Percentiles rank a stretch among this genome's conserved stretches.
Conservation (phyloP, 2,888 invertebrate genomes). For the Drosophila flavopinicola region DNA sequence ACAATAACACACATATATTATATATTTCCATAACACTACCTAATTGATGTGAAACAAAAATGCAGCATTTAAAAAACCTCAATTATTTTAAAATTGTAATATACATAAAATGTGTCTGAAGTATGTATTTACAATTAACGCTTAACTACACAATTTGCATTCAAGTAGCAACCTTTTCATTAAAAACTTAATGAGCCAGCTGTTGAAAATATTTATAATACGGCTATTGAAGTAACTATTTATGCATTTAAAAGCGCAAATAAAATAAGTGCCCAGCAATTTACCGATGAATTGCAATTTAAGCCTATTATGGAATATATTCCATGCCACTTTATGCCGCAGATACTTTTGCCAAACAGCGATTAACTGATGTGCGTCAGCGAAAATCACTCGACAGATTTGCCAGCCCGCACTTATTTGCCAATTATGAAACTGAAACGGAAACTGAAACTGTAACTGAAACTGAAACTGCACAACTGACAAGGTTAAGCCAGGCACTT, state of each 20-base stretch:
- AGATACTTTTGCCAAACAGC: slow-evolving; percentile 2
- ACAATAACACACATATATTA: no score
- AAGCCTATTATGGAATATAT: background rate
- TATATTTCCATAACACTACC: no score
- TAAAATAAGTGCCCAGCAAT: background rate
- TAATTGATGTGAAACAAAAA: no score
- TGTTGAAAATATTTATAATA: background rate
- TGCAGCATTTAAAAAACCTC: no score
- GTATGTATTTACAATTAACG: background rate
- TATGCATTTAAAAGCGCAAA: background rate
- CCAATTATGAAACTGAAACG: slow-evolving; percentile 12
- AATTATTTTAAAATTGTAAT: background rate
- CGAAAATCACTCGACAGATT: slow-evolving; percentile 7
- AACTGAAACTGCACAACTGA: no score
- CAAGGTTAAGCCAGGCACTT: slow-evolving; percentile 43
- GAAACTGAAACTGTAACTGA: no score
- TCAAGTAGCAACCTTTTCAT: background rate
- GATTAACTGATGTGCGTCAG: background rate
- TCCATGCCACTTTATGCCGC: background rate
- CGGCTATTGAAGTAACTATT: background rate
- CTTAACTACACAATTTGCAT: background rate
- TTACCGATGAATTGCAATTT: slow-evolving; percentile 4
- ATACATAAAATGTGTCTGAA: background rate
- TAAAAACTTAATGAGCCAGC: slow-evolving; percentile 11
- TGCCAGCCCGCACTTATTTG: slow-evolving; percentile 9